Evolutionary conservation across 1,140 invertebrate species (phyloP).

Genomic region (Tribolium madens): DNA sequence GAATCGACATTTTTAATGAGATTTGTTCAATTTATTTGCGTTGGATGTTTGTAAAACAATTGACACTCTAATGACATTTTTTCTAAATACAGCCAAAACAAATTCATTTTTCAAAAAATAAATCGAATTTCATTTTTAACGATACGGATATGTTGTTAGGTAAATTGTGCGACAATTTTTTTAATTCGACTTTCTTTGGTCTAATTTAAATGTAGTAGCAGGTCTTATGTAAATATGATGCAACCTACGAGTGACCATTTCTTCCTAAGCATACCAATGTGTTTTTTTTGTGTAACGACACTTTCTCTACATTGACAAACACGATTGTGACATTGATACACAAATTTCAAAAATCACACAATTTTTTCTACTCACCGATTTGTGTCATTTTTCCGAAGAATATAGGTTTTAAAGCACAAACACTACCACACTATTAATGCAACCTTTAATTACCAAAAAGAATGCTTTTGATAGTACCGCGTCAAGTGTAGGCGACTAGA

Average conservation of each 20-base stretch:
- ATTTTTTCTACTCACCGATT: background rate
- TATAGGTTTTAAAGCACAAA: background rate
- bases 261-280: slow-evolving; percentile 22
- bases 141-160: too few relatives aligned
- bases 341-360: background rate
- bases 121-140: too few relatives aligned
- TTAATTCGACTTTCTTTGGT: background rate
- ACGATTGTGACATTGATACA: background rate
- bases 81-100: too few relatives aligned
- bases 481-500: background rate
- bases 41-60: too few relatives aligned
- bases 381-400: background rate
- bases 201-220: background rate
- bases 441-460: background rate
- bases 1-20: too few relatives aligned
- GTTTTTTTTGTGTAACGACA: slow-evolving; percentile 10
- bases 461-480: slow-evolving; percentile 3
- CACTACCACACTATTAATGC: background rate
- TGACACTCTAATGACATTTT: too few relatives aligned
- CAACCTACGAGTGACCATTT: slow-evolving; percentile 5
- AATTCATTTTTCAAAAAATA: too few relatives aligned
- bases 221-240: slow-evolving; percentile 21
- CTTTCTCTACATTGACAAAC: slow-evolving; percentile 11
- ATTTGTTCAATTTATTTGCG: too few relatives aligned
- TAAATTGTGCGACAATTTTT: too few relatives aligned